Base-by-base conservation (phyloP, 1,140 invertebrate genomes). In the Drosophila sulfurigaster region DNA sequence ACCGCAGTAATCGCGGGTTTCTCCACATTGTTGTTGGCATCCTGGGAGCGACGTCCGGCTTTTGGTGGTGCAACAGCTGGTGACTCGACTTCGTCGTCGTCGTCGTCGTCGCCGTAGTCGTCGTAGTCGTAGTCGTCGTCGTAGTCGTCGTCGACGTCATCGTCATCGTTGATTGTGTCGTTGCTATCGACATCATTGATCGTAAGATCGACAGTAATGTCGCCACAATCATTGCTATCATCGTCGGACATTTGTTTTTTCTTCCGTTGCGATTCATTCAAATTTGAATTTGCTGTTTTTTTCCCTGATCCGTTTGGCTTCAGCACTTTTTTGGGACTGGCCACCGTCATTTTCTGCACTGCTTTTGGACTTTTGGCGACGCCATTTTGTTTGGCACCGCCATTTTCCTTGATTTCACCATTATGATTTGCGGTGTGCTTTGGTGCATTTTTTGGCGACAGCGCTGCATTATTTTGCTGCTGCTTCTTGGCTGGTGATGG, bases 361-460 rank as follows among this genome's bases (percentile, higher is more conserved):
- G 35, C 35, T 38, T 38, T 5, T 20, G 20, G 20, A 20, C 20
- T 20, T 7, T 32, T 10, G 8, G 38, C 41, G 11, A 5, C 11
- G 10, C n/a, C 41, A 43, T 43, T 43, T 43, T 43, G 57, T 8
- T 28, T 28, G 11, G 16, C 41, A 28, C 57, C 57, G 57, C 57
- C 57, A 41, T 59, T 59, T 30, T 32, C 16, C 2, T 48, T 3
- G 6, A 5, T 48, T 15, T 48, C 7, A 38, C 6, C 20, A 20
- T n/a, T 45, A 11, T 45, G 43, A 1, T 45, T 45, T 45, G 8
- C 43, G n/a, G 43, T 7, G 13, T 8, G 13, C 6, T 20, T 20
- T 20, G 15, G 46, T 3, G 15, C 46, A n/a, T 8, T 48, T 48
- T 20, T 45, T 7, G 51, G n/a, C 5, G 51, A 35, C 6, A 32